These are phyloP conservation scores for Stegophylla sp. DNA, from an alignment of 2,888 invertebrate species.

Conservation along the genomic window DNA sequence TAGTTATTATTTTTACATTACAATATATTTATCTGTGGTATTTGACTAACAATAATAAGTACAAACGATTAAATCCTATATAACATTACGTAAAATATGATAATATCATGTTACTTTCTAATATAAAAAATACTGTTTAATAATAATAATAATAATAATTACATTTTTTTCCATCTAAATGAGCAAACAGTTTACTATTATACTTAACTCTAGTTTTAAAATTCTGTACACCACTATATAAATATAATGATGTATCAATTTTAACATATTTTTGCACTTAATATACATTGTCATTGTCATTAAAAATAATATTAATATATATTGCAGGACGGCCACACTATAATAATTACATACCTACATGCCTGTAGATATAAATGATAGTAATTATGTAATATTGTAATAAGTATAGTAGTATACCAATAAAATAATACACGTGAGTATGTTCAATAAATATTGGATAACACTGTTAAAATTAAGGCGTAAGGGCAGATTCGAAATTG, in stretches of 20 bases:
- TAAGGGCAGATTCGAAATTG: too few species aligned
- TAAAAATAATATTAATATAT: too few species aligned
- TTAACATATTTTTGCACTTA: conserved; percentile 27
- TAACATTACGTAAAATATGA: neutral
- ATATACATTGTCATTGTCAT: neutral
- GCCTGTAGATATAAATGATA: too few species aligned
- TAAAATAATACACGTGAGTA: too few species aligned
- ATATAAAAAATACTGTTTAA: neutral
- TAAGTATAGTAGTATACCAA: too few species aligned
- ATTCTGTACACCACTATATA: conserved; percentile 2
- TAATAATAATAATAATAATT: neutral
- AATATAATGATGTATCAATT: conserved; percentile 14
- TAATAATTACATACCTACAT: too few species aligned
- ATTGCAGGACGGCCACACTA: neutral
- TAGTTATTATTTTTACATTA: conserved; percentile 6
- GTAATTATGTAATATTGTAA: neutral
- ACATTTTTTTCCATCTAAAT: conserved; percentile 36
- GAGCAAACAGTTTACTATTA: conserved; percentile 48
- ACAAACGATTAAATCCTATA: conserved; percentile 11
- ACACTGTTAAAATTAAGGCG: too few species aligned
- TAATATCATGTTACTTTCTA: neutral
- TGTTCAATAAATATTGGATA: neutral
- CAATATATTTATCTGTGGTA: conserved; percentile 15
- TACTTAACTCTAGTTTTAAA: conserved; percentile 1
- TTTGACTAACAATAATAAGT: conserved; percentile 8